phyloP scores from a whole-genome alignment of 2,888 invertebrate species.

The Halictus quadricinctus region DNA sequence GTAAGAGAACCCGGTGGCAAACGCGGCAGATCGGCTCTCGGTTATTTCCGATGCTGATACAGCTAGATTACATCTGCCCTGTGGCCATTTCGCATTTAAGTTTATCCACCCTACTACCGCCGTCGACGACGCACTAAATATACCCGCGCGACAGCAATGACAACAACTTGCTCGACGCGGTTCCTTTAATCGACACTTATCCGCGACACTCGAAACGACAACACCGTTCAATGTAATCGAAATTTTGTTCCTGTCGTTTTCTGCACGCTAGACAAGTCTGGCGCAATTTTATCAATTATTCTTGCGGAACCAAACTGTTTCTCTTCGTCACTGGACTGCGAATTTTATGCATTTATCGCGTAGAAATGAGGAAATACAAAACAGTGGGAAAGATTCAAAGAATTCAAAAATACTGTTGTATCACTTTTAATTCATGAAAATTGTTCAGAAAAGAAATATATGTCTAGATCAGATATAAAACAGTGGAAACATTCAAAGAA shows the following conservation, averaged over 20 bases:
- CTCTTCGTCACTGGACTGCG: too few species aligned
- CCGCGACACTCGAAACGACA: neutral
- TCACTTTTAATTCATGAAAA: too few species aligned
- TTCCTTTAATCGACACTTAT: neutral
- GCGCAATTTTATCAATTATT: too few species aligned
- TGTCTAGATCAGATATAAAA: too few species aligned
- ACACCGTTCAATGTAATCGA: neutral
- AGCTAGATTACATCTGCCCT: constrained; percentile 40
- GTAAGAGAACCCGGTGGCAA: constrained; percentile 1
- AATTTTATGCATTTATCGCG: too few species aligned
- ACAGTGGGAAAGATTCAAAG: too few species aligned
- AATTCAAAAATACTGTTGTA: too few species aligned
- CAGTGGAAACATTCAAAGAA: too few species aligned
- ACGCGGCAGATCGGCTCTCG: constrained; percentile 4
- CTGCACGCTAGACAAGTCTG: too few species aligned
- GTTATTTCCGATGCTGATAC: constrained; percentile 53
- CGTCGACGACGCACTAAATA: constrained; percentile 28
- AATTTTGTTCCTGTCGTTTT: neutral
- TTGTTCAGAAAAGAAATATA: too few species aligned
- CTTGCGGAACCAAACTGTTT: too few species aligned
- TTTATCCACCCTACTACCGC: neutral
- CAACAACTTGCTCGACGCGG: constrained; percentile 9
- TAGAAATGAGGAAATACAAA: too few species aligned
- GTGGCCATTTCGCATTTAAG: constrained; percentile 26
- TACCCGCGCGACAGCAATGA: constrained; percentile 29